A percentile compares a stretch with the other conserved stretches of the same genome.
These are phyloP conservation scores for Drosophila cardini DNA, from an alignment of 1,140 invertebrate species.

Conservation along the genomic window DNA sequence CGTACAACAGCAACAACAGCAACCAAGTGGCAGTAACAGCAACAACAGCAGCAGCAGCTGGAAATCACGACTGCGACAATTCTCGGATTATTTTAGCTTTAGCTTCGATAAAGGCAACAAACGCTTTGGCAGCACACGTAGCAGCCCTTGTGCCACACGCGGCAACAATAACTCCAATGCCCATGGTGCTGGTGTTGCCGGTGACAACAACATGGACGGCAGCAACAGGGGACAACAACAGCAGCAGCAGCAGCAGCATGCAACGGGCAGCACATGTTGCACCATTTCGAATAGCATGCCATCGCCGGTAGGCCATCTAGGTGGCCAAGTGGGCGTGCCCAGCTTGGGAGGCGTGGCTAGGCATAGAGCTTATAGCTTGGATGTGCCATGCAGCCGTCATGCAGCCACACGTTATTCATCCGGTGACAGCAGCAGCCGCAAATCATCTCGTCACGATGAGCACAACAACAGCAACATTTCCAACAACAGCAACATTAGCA, in stretches of 20 bases:
- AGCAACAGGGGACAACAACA: neutral
- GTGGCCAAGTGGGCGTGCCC: conserved; percentile 9
- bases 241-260: conserved; percentile 10
- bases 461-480: conserved; percentile 66
- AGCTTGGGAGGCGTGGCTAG: conserved; percentile 51
- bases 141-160: conserved; percentile 61
- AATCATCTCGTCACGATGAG: conserved; percentile 70
- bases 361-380: conserved; percentile 80
- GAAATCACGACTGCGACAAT: conserved; percentile 79
- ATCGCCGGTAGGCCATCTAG: conserved; percentile 14
- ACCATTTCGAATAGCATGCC: conserved; percentile 71
- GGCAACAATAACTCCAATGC: conserved; percentile 68
- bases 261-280: conserved; percentile 53
- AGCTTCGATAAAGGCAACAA: conserved; percentile 82
- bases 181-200: neutral
- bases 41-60: conserved; percentile 55
- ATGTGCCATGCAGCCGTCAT: conserved; percentile 69
- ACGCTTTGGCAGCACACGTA: conserved; percentile 80
- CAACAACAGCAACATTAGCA: conserved; percentile 66
- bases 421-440: conserved; percentile 76
- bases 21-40: conserved; percentile 13
- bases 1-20: neutral
- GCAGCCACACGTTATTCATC: conserved; percentile 59
- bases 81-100: conserved; percentile 83
- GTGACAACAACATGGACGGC: neutral